Conservation (phyloP, 2,113 vertebrate species). For the Atrichornis clamosus region DNA sequence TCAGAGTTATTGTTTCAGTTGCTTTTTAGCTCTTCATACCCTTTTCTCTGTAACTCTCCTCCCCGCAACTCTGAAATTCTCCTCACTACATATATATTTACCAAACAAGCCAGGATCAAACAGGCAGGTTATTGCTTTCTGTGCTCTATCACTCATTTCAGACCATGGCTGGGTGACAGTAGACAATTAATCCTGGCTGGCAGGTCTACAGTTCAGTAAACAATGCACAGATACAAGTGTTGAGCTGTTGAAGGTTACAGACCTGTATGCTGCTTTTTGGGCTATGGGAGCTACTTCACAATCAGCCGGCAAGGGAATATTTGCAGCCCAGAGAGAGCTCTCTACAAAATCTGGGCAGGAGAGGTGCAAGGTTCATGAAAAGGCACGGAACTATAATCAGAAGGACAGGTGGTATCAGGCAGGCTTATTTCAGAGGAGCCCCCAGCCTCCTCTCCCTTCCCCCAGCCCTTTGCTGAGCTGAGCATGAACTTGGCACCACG, state of each 20-base stretch:
- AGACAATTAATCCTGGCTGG: not conserved
- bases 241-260: not conserved
- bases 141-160: not conserved
- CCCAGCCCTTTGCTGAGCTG: not conserved
- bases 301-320: not conserved
- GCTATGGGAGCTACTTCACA: not conserved
- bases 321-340: not conserved
- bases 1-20: not conserved
- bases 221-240: not conserved
- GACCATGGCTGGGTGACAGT: not conserved
- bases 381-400: not conserved
- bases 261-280: not conserved
- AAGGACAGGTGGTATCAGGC: not conserved
- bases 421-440: not conserved
- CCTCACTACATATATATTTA: not conserved
- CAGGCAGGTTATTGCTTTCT: not conserved
- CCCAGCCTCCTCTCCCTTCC: not conserved
- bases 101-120: not conserved
- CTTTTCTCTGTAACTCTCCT: not conserved
- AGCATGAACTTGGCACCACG: not conserved
- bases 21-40: not conserved
- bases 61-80: not conserved
- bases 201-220: not conserved
- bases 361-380: not conserved
- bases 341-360: not conserved